Percentiles rank a stretch among this genome's conserved stretches.
phyloP scores from a whole-genome alignment of 2,113 vertebrate species.

The Nothobranchius kuhntae region DNA sequence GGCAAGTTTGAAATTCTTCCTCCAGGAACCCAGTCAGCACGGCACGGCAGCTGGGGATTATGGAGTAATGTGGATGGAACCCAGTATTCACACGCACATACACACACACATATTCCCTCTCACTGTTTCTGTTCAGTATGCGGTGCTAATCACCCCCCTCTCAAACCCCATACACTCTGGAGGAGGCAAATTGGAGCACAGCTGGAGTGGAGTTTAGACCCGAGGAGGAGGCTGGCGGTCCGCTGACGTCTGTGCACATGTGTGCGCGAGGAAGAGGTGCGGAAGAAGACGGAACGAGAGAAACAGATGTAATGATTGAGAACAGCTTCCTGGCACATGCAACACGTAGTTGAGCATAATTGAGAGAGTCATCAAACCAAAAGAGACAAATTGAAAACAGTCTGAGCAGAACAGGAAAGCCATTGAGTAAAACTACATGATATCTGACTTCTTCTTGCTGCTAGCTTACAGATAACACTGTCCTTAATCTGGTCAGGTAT shows the following conservation, averaged over 20 bases:
- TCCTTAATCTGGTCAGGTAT: slow-evolving; percentile 25
- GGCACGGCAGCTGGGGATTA: slow-evolving; percentile 75
- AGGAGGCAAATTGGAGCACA: slow-evolving; percentile 71
- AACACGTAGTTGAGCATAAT: slow-evolving; percentile 54
- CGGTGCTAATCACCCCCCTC: slow-evolving; percentile 53
- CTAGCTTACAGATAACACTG: neutral
- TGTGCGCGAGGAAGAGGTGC: neutral
- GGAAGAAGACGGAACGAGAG: slow-evolving; percentile 21
- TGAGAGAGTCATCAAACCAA: slow-evolving; percentile 50
- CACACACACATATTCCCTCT: slow-evolving; percentile 25
- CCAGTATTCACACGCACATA: slow-evolving; percentile 46
- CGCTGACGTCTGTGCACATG: slow-evolving; percentile 11
- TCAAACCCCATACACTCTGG: slow-evolving; percentile 46
- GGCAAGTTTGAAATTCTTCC: slow-evolving; percentile 72
- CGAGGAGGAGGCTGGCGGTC: slow-evolving; percentile 54
- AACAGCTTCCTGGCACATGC: slow-evolving; percentile 54
- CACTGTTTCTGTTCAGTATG: slow-evolving; percentile 32
- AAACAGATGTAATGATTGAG: slow-evolving; percentile 58
- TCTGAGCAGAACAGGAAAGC: slow-evolving; percentile 23
- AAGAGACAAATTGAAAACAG: slow-evolving; percentile 32
- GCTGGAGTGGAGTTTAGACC: slow-evolving; percentile 66
- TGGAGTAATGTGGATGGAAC: slow-evolving; percentile 66
- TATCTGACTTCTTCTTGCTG: slow-evolving; percentile 23
- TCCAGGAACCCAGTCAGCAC: slow-evolving; percentile 66
- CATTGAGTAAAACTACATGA: slow-evolving; percentile 5